These are phyloP conservation scores for Dermochelys coriacea DNA, from an alignment of 2,797 vertebrate species.

Conservation along the genomic window DNA sequence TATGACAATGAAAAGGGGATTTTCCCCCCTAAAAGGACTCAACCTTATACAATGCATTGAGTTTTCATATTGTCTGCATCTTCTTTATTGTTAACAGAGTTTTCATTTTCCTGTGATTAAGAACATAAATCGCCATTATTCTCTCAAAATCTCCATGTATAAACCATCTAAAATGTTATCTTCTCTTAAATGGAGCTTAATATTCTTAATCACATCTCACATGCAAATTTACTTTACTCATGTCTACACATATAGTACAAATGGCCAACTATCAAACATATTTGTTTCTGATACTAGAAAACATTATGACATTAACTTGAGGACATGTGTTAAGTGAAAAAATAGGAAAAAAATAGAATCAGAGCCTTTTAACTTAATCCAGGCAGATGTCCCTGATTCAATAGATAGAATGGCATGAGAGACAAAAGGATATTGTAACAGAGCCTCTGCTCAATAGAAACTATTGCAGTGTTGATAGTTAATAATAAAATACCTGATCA, in stretches of 20 bases:
- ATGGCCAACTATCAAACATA: background rate
- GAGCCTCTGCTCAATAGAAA: background rate
- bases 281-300: background rate
- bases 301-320: fast-evolving
- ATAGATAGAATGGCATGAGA: background rate
- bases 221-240: too few relatives aligned
- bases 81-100: too few relatives aligned
- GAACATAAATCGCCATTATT: background rate
- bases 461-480: background rate
- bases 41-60: too few relatives aligned
- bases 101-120: background rate
- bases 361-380: fast-evolving
- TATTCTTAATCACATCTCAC: too few relatives aligned
- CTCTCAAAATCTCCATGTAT: background rate
- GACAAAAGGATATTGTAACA: background rate
- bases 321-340: background rate
- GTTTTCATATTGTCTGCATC: too few relatives aligned
- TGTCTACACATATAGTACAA: too few relatives aligned
- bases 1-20: background rate
- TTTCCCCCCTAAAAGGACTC: too few relatives aligned
- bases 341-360: background rate
- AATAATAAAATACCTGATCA: background rate
- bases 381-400: background rate
- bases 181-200: too few relatives aligned
- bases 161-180: too few relatives aligned